These are phyloP conservation scores for Zeuzera pyrina DNA, from an alignment of 2,888 invertebrate genomes.

Conservation along the genomic window DNA sequence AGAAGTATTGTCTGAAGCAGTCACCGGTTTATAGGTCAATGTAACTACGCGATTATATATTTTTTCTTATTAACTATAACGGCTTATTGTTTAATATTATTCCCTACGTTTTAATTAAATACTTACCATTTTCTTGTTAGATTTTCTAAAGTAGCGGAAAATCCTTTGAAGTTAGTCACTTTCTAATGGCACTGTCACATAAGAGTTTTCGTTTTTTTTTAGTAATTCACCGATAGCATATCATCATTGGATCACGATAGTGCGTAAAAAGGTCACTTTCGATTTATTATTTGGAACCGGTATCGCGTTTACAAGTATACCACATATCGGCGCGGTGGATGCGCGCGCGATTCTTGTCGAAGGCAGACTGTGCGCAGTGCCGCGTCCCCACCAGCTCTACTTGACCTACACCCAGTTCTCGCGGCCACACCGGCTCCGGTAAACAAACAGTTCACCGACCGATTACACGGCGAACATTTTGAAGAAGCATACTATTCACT, in stretches of 20 bases:
- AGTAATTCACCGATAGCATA: constrained; percentile 35
- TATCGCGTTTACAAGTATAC: constrained; percentile 28
- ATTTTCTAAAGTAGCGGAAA: constrained; percentile 22
- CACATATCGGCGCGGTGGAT: constrained; percentile 47
- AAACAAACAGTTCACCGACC: constrained; percentile 72
- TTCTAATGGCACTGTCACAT: constrained; percentile 47
- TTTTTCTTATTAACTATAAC: constrained; percentile 22
- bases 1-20: constrained; percentile 29
- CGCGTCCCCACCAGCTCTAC: constrained; percentile 41
- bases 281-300: constrained; percentile 29
- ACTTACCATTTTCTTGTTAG: constrained; percentile 46
- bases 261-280: constrained; percentile 48
- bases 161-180: constrained; percentile 50
- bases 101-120: constrained; percentile 4
- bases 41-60: constrained; percentile 40
- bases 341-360: constrained; percentile 47
- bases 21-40: constrained; percentile 41
- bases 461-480: constrained; percentile 47
- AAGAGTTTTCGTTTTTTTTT: constrained; percentile 17
- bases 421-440: constrained; percentile 49
- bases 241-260: constrained; percentile 51
- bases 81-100: background rate
- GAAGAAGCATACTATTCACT: constrained; percentile 30
- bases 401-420: constrained; percentile 60
- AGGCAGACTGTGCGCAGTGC: constrained; percentile 40